Conservation (phyloP, 2,888 invertebrate genomes). For the Rhamnusium bicolor region DNA sequence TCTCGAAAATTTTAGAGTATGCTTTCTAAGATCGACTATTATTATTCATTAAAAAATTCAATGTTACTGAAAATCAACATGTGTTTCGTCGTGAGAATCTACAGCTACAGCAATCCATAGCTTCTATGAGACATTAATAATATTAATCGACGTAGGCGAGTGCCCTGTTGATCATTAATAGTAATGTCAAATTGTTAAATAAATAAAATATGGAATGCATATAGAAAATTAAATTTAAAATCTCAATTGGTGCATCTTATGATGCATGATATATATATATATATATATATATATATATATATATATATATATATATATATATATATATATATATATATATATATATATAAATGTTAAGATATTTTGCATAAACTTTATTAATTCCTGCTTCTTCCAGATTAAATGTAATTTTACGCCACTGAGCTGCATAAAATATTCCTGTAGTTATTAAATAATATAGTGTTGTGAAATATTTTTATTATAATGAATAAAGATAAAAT, state of each 20-base stretch:
- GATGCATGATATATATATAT: too few species aligned
- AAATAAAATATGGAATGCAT: too few species aligned
- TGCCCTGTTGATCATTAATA: not conserved
- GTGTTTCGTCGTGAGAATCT: not conserved
- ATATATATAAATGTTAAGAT: too few species aligned
- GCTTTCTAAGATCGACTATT: not conserved
- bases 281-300: too few species aligned
- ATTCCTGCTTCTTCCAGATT: too few species aligned
- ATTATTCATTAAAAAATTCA: not conserved
- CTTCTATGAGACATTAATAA: not conserved
- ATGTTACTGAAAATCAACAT: not conserved
- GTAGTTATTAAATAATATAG: not conserved
- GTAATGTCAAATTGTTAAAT: too few species aligned
- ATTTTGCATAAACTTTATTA: too few species aligned
- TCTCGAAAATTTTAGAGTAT: too few species aligned
- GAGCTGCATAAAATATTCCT: not conserved
- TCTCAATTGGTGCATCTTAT: too few species aligned
- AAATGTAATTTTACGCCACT: not conserved
- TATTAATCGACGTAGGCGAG: not conserved
- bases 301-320: too few species aligned
- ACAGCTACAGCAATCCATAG: not conserved
- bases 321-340: too few species aligned
- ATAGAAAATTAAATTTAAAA: too few species aligned
- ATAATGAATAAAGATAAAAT: slow-evolving; percentile 12
- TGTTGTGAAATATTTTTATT: slow-evolving; percentile 2